Conservation (phyloP, 2,888 invertebrate genomes). For the Drosophila niveifrons region DNA sequence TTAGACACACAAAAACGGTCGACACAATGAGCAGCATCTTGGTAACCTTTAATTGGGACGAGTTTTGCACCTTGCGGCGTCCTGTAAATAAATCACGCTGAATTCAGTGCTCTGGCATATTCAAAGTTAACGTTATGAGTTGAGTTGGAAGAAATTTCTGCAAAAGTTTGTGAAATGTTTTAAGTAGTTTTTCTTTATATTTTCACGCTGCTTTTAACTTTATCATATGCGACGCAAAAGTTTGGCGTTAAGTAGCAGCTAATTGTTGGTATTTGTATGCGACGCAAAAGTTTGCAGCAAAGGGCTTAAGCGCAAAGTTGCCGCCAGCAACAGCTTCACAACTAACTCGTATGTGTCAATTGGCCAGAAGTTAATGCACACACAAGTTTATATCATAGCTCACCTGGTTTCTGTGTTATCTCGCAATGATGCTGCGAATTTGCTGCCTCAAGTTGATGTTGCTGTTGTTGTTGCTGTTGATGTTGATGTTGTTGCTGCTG, state of each 20-base stretch:
- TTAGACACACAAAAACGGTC: constrained; percentile 91
- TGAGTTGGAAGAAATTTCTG: neutral
- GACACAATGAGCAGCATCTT: constrained; percentile 94
- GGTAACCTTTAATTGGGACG: constrained; percentile 90
- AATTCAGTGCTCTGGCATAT: neutral
- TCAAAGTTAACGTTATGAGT: neutral
- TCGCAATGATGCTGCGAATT: constrained; percentile 66
- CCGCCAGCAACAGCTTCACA: no score
- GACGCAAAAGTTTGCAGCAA: constrained; percentile 25
- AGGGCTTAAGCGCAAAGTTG: constrained; percentile 29
- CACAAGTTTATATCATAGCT: constrained; percentile 23
- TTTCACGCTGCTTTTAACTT: constrained; percentile 40
- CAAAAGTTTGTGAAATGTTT: constrained; percentile 18
- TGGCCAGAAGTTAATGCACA: constrained; percentile 30
- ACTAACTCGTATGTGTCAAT: constrained; percentile 28
- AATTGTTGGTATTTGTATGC: constrained; percentile 45
- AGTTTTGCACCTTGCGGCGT: constrained; percentile 84
- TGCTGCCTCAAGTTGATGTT: constrained; percentile 38
- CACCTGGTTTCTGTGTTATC: constrained; percentile 81
- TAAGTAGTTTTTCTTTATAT: constrained; percentile 55
- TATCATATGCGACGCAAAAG: constrained; percentile 25
- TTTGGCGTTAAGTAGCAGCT: constrained; percentile 18
- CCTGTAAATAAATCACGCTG: constrained; percentile 59
- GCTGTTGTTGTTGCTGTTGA: neutral
- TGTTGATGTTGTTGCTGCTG: constrained; percentile 16